Base-by-base conservation (phyloP, 2,113 vertebrate species). In the Poeciliopsis turrubarensis region DNA sequence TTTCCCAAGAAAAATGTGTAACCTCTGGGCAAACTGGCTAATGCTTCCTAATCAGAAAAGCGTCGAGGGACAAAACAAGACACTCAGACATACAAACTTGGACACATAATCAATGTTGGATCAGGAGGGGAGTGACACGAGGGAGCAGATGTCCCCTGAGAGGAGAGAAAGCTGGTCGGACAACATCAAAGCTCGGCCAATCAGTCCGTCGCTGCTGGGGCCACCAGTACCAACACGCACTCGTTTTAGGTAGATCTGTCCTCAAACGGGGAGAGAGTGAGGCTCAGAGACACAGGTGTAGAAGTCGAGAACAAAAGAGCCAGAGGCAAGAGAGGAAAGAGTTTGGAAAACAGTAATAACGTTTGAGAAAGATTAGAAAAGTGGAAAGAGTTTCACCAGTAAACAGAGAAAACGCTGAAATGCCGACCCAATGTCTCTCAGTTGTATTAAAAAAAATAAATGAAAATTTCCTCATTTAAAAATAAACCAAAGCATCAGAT, bases 191-290 rank as follows among this genome's bases (percentile, higher is more conserved):
- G 92, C 93, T 95, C 74, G 70, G 78, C 70, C 69, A 72, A 71
- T 87, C 73, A 85, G 72, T 68, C 85, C 81, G 94, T 95, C 93
- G 95, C 96, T 95, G 95, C 94, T 90, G 95, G 95, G 95, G 90
- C 93, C 95, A 93, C 96, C 93, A 94, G 96, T 94, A 95, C 91
- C 94, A 93, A 95, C 95, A 95, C 91, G 95, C 87, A 82, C 80
- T 86, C 77, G 78, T 73, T 81, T 79, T 81, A 85, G 83, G 86
- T 83, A 77, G 71, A 83, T 79, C 51, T 60, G 78, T 54, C 73
- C 54, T 66, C 32, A 6, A 17, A 70, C 54, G 26, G 64, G 82
- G 68, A 17, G 69, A 82, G 63, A 17, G 67, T 27, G 76, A 66
- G 66, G 70, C 41, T 41, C 26, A 41, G 26, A 47, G 78, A 34